Evolutionary conservation across 1,140 invertebrate species (phyloP).

Genomic region (Microplitis demolitor): DNA sequence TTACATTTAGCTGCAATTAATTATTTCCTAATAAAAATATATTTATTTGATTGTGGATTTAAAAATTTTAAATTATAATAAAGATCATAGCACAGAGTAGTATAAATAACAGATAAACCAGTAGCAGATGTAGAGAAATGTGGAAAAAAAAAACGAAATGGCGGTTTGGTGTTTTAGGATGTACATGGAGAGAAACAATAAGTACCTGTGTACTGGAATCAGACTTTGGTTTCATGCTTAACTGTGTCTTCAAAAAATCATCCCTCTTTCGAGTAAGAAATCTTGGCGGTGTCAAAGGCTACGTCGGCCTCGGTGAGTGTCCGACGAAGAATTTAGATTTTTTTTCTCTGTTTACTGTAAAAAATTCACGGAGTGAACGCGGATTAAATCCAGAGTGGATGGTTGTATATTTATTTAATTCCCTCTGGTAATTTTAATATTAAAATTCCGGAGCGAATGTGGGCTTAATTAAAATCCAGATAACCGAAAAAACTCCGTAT

Average conservation of each 20-base stretch:
- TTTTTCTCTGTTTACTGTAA: background rate
- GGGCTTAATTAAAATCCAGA: no score
- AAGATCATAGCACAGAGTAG: slow-evolving; percentile 47
- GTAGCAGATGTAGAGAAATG: background rate
- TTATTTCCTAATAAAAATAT: no score
- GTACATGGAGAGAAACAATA: slow-evolving; percentile 57
- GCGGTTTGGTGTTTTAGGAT: slow-evolving; percentile 54
- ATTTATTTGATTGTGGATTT: background rate
- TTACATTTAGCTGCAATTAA: background rate
- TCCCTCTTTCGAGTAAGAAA: slow-evolving; percentile 86
- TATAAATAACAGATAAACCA: slow-evolving; percentile 5
- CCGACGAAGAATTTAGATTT: slow-evolving; percentile 18
- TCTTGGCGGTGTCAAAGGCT: slow-evolving; percentile 85
- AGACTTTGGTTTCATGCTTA: slow-evolving; percentile 84
- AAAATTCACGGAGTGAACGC: background rate
- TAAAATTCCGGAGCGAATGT: no score
- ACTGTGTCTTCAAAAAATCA: slow-evolving; percentile 90
- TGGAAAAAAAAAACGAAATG: slow-evolving; percentile 14
- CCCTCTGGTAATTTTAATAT: no score
- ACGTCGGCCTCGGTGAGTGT: slow-evolving; percentile 81
- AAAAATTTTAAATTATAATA: background rate
- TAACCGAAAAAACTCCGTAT: no score
- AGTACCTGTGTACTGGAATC: slow-evolving; percentile 84
- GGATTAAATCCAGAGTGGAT: no score
- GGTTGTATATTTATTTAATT: no score